Conservation (phyloP, 1,140 invertebrate genomes). For the Bursaphelenchus mucronatus region DNA sequence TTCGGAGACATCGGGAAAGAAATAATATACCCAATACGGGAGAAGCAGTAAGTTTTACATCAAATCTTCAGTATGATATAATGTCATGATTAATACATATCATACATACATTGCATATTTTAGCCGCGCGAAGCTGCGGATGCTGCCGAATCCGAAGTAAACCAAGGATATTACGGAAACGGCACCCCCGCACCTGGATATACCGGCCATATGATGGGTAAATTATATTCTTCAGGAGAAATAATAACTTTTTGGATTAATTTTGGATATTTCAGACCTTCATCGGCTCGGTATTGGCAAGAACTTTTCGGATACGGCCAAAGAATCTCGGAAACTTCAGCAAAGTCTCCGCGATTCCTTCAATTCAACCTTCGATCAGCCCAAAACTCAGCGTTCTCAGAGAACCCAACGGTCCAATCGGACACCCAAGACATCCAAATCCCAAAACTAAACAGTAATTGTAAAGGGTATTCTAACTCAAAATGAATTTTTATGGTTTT, state of each 20-base stretch:
- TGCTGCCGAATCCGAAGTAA: neutral
- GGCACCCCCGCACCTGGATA: conserved; percentile 13
- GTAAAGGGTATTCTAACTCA: neutral
- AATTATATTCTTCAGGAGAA: neutral
- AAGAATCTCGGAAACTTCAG: conserved; percentile 25
- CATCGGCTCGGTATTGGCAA: conserved; percentile 24
- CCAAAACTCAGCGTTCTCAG: neutral
- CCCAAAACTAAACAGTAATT: neutral
- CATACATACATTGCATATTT: conserved; percentile 6
- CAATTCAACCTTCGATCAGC: conserved; percentile 2
- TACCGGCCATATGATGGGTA: conserved; percentile 25
- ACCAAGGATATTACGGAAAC: conserved; percentile 2
- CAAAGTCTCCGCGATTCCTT: conserved; percentile 20
- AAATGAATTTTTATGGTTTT: neutral
- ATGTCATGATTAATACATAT: neutral
- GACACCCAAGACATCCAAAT: no score
- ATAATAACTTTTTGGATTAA: neutral
- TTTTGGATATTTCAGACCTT: conserved; percentile 12
- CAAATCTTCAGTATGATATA: no score
- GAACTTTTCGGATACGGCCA: conserved; percentile 23
- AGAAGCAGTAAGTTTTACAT: no score
- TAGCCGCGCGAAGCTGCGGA: neutral
- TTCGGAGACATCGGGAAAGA: conserved; percentile 20
- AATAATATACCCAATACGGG: neutral
- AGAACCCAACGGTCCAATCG: conserved; percentile 1